Conservation (phyloP, 2,797 vertebrate species). For the Brachyalestes nurse region DNA sequence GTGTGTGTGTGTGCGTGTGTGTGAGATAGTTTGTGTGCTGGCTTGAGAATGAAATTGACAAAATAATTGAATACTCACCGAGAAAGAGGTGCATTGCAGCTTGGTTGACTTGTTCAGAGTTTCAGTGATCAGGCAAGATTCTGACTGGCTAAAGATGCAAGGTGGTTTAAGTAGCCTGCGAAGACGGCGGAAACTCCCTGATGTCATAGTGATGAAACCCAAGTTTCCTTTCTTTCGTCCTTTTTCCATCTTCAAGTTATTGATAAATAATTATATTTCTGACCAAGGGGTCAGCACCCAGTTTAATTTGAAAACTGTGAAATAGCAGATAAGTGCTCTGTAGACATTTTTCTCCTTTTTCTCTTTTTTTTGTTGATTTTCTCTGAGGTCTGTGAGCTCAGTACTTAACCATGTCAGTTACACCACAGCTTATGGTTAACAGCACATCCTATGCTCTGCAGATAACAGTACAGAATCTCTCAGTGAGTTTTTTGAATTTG, state of each 20-base stretch:
- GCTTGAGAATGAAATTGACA: neutral
- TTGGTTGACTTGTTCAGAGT: neutral
- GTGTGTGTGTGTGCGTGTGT: no score
- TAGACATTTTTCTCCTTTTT: neutral
- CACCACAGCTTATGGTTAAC: neutral
- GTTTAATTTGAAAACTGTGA: neutral
- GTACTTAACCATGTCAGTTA: neutral
- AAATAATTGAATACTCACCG: constrained; percentile 41
- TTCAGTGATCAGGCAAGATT: neutral
- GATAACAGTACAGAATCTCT: no score
- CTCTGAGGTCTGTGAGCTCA: neutral
- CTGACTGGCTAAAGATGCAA: constrained; percentile 1
- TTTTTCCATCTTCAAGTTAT: neutral
- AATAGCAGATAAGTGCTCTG: neutral
- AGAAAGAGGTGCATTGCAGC: constrained; percentile 40
- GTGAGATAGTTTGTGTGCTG: neutral
- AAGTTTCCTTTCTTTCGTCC: neutral
- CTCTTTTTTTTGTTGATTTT: neutral
- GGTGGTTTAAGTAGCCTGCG: constrained; percentile 27
- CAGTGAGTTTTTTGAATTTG: no score
- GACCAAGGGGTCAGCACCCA: neutral
- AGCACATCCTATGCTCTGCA: no score
- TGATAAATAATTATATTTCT: neutral
- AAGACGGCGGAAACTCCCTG: constrained; percentile 27
- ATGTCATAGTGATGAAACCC: constrained; percentile 16